Base-by-base conservation (phyloP, 2,888 invertebrate species). In the Drosophila neonasuta region DNA sequence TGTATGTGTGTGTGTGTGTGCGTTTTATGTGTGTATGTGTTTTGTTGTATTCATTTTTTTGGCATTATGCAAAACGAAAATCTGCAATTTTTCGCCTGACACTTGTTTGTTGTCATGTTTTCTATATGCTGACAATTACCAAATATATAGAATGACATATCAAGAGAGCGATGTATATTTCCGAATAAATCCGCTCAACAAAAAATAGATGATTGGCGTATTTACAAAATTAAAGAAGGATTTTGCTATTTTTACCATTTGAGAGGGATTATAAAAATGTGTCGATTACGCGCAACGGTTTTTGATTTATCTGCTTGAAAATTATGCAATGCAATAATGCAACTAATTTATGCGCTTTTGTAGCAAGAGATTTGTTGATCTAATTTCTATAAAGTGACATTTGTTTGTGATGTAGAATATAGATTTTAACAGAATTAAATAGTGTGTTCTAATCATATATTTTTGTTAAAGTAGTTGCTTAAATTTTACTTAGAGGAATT, bases 21-120 rank as follows among this genome's bases (percentile, higher is more conserved):
- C 48, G 34, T 20, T 6, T 24, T 24, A 51, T 64, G 54, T 67
- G 32, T 17, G 3, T 32, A 10, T 36, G 11, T 36, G 34, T 50
- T 55, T 57, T 57, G 52, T 65, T 45, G 24, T 52, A 36, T 69
- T 59, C 59, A 59, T 71, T 68, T 68, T 17, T 34, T 24, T 36
- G 63, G 60, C 62, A 78, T 78, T 82, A 80, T 87, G 80, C 69
- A 74, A 86, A 87, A 82, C 68, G 75, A 76, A 85, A 87, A 86
- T 87, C 83, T 77, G 85, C 73, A 74, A 68, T 75, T 79, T 74
- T 75, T 80, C 56, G 75, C 58, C 20, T 71, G 80, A 87, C 87
- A 86, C 72, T 83, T 83, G 87, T 83, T 87, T 58, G 71, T 71
- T 83, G 83, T 82, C 83, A 83, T 87, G 87, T 83, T 87, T 74